Percentiles rank a stretch among this genome's conserved stretches.
Evolutionary conservation across 2,888 invertebrate genomes (phyloP).

Genomic region (Hydraecia micacea): DNA sequence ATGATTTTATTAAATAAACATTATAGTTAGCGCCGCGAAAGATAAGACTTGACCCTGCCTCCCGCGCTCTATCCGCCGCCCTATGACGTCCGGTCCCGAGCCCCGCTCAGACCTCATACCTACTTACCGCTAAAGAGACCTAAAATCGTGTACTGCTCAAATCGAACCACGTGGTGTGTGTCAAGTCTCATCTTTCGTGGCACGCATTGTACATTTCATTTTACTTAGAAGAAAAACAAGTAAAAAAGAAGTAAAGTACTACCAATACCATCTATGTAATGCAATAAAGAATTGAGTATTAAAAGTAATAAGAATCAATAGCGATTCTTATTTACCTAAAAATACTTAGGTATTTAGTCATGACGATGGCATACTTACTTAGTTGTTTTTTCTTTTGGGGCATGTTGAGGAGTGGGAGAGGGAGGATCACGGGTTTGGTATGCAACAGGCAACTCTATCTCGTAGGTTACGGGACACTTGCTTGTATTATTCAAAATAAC

Average conservation of each 20-base stretch:
- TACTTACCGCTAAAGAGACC: too few relatives aligned
- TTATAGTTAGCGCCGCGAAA: too few relatives aligned
- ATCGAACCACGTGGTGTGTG: too few relatives aligned
- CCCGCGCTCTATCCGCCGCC: too few relatives aligned
- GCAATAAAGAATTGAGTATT: too few relatives aligned
- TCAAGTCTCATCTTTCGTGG: too few relatives aligned
- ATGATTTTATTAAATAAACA: slow-evolving; percentile 1
- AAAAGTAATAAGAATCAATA: background rate
- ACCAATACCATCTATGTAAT: too few relatives aligned
- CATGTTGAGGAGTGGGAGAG: slow-evolving; percentile 50
- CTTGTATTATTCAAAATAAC: slow-evolving; percentile 91
- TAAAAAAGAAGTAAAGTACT: background rate
- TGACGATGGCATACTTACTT: slow-evolving; percentile 71
- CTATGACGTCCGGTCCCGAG: too few relatives aligned
- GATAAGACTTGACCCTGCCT: too few relatives aligned
- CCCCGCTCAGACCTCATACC: too few relatives aligned
- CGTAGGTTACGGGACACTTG: slow-evolving; percentile 89
- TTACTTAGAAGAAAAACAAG: background rate
- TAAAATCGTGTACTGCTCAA: too few relatives aligned
- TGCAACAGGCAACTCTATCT: slow-evolving; percentile 80
- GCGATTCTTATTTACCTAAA: background rate
- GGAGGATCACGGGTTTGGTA: slow-evolving; percentile 73
- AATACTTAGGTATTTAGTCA: background rate
- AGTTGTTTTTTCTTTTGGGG: slow-evolving; percentile 75
- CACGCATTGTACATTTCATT: too few relatives aligned